Evolutionary conservation across 2,888 invertebrate genomes (phyloP).

Genomic region (Thumatha senex): DNA sequence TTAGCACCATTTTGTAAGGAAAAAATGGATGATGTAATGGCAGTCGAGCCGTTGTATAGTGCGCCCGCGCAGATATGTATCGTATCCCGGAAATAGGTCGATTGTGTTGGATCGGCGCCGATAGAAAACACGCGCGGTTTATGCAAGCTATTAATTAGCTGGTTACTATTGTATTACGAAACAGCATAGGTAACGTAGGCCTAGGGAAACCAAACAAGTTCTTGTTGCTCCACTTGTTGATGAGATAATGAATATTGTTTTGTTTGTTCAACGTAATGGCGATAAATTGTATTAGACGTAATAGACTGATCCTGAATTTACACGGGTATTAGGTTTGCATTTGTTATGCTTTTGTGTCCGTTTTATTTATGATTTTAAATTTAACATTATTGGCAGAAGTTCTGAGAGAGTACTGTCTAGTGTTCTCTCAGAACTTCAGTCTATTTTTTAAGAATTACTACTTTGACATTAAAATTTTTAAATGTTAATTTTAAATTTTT

Average conservation of each 20-base stretch:
- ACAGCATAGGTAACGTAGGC: slow-evolving; percentile 46
- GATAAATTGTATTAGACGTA: slow-evolving; percentile 41
- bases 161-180: slow-evolving; percentile 72
- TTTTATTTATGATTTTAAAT: too few species aligned
- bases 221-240: slow-evolving; percentile 52
- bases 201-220: slow-evolving; percentile 57
- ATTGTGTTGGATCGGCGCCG: slow-evolving; percentile 56
- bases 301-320: neutral
- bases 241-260: slow-evolving; percentile 48
- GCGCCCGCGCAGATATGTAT: slow-evolving; percentile 40
- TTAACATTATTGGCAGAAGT: too few species aligned
- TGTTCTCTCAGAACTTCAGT: too few species aligned
- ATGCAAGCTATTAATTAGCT: slow-evolving; percentile 78
- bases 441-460: too few species aligned
- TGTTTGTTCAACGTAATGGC: slow-evolving; percentile 42
- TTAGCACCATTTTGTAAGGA: slow-evolving; percentile 27
- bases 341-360: too few species aligned
- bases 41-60: slow-evolving; percentile 27
- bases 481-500: too few species aligned
- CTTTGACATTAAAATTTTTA: too few species aligned
- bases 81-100: slow-evolving; percentile 66
- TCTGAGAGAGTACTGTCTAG: too few species aligned
- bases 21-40: slow-evolving; percentile 39
- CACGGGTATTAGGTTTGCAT: neutral
- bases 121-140: slow-evolving; percentile 55